Evolutionary conservation across 2,113 vertebrate species (phyloP).

Genomic region (Micronisus gabar): DNA sequence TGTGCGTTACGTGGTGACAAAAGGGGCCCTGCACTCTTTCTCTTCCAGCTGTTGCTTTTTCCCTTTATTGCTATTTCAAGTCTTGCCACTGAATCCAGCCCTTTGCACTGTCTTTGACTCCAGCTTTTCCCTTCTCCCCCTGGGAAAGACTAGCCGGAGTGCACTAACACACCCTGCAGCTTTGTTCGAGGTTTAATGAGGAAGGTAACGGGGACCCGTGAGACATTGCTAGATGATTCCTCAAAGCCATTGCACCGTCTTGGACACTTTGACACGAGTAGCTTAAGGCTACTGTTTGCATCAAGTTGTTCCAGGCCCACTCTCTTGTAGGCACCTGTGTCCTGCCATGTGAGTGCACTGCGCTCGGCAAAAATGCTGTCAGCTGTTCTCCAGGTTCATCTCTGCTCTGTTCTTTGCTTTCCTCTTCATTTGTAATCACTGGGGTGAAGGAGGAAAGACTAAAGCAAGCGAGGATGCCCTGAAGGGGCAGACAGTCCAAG

Average conservation of each 20-base stretch:
- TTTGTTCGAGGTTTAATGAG: conserved; percentile 48
- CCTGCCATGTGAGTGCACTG: conserved; percentile 14
- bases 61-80: neutral
- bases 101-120: conserved; percentile 32
- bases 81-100: neutral
- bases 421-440: conserved; percentile 1
- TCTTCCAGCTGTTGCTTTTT: neutral
- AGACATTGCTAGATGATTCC: conserved; percentile 33
- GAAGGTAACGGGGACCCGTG: neutral
- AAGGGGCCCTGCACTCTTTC: neutral
- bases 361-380: neutral
- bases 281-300: conserved; percentile 46
- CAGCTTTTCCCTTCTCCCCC: neutral
- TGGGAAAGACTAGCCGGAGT: neutral
- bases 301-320: neutral
- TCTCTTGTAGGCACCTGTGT: conserved; percentile 30
- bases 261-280: conserved; percentile 34
- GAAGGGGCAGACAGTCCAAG: conserved; percentile 12
- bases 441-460: neutral
- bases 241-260: conserved; percentile 37
- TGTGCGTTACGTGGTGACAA: neutral
- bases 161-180: conserved; percentile 19
- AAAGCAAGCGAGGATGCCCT: conserved; percentile 4
- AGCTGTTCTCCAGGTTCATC: conserved; percentile 20
- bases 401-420: conserved; percentile 24